Conservation (phyloP, 2,797 vertebrate genomes). For the Acrossocheilus wenchowensis region DNA sequence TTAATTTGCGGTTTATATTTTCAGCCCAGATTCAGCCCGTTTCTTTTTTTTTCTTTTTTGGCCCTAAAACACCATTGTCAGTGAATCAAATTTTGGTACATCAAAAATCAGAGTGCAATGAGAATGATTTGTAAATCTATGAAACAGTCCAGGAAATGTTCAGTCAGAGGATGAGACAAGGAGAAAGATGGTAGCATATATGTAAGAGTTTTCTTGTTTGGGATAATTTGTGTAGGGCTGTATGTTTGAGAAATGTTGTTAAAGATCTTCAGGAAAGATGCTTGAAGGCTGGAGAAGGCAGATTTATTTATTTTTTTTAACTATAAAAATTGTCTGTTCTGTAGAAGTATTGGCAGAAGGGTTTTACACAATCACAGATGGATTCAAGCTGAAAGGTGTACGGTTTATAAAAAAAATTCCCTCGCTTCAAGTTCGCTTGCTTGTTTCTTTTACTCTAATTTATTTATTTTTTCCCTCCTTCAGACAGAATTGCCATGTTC, state of each 20-base stretch:
- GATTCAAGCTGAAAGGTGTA: slow-evolving; percentile 40
- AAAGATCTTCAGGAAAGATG: not conserved
- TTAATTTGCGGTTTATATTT: not conserved
- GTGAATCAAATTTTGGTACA: not conserved
- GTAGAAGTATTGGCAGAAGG: slow-evolving; percentile 21
- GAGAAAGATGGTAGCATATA: not conserved
- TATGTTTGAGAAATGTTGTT: slow-evolving; percentile 3
- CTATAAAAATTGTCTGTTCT: slow-evolving; percentile 13
- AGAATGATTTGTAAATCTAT: not conserved
- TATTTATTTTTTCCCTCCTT: slow-evolving; percentile 58
- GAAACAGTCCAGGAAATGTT: not conserved
- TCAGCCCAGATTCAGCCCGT: not conserved
- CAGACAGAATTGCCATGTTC: slow-evolving; percentile 69
- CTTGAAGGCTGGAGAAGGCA: not conserved
- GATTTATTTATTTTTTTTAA: not conserved
- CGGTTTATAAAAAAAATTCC: not conserved
- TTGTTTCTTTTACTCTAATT: slow-evolving; percentile 40
- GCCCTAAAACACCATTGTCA: too few relatives aligned
- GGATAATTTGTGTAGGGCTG: too few relatives aligned
- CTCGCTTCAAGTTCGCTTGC: slow-evolving; percentile 9
- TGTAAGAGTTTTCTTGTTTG: not conserved
- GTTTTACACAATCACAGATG: slow-evolving; percentile 33
- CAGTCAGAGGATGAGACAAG: not conserved
- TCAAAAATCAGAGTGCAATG: not conserved
- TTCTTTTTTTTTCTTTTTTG: too few relatives aligned